Evolutionary conservation across 53 echinoderm and acorn worm species (phyloP).

Genomic region (Crossaster papposus): DNA sequence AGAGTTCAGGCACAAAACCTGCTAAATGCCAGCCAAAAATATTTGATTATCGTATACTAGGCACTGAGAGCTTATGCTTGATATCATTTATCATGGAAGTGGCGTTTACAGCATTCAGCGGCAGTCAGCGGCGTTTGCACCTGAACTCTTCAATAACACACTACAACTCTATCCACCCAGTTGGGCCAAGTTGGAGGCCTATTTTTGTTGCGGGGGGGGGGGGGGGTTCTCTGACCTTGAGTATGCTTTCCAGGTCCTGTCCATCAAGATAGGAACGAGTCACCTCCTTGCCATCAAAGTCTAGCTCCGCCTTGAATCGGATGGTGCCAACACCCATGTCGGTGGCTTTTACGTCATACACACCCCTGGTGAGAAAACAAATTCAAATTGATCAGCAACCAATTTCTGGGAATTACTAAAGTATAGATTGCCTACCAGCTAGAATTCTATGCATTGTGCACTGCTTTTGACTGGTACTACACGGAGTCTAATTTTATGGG

Average conservation of each 20-base stretch:
- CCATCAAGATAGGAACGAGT: conserved; percentile 90
- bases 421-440: neutral
- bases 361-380: conserved; percentile 66
- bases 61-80: too few species aligned
- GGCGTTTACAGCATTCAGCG: too few species aligned
- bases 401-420: neutral
- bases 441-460: neutral
- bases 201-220: too few species aligned
- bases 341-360: conserved; percentile 95
- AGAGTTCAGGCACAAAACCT: too few species aligned
- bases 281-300: conserved; percentile 92
- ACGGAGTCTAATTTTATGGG: neutral
- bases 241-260: conserved; percentile 78
- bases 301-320: conserved; percentile 94
- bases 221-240: conserved; percentile 65
- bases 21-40: too few species aligned
- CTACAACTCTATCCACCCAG: neutral
- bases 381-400: neutral
- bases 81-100: too few species aligned
- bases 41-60: too few species aligned
- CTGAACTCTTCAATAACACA: too few species aligned
- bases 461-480: neutral
- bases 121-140: too few species aligned
- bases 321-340: conserved; percentile 90
- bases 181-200: neutral